Base-by-base conservation (phyloP, 2,797 vertebrate species). In the Rhodeus uyekii region DNA sequence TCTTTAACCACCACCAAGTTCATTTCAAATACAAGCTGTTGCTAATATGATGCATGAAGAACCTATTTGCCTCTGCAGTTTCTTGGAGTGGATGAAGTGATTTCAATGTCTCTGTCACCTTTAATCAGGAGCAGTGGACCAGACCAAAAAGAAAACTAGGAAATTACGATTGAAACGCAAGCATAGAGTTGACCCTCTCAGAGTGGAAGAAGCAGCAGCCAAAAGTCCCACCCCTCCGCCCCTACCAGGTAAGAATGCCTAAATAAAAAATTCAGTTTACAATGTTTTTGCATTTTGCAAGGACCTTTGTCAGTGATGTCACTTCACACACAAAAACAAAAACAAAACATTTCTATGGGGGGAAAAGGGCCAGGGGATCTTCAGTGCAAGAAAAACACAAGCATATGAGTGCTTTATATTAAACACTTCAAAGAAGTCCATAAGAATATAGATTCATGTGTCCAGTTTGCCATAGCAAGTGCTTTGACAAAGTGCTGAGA, bases 141-240 rank as follows among this genome's bases (percentile, higher is more conserved):
- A 92, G 50, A 90, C 77, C 88, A 98, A 95, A 90, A 98, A 97
- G 94, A 98, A 95, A 93, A 89, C 64, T 34, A 96, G 94, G 89
- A 99, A 96, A 88, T 85, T 96, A n/a, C 94, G 94, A 82, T 93
- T 99, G 79, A 98, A 96, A 94, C 94, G 97, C 83, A 97, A 94
- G 85, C 95, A 99, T 91, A 92, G 95, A 64, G 96, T 99, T 39
- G 97, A 98, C 87, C 97, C 98, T 5, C 86, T 97, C 77, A 94
- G 91, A 87, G 71, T 89, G 4, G 97, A 98, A 1, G 97, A 97
- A 0, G 77, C 90, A n/a, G 86, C 87, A 8, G 82, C 93, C 1
- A 94, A 96, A 89, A 96, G 92, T 89, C 92, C 94, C 71, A 89
- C 92, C 0, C 94, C 96, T 22, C 93, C 95, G 0, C 90, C 93